Evolutionary conservation across 2,797 vertebrate species (phyloP).

Genomic region (Heterohyrax brucei): DNA sequence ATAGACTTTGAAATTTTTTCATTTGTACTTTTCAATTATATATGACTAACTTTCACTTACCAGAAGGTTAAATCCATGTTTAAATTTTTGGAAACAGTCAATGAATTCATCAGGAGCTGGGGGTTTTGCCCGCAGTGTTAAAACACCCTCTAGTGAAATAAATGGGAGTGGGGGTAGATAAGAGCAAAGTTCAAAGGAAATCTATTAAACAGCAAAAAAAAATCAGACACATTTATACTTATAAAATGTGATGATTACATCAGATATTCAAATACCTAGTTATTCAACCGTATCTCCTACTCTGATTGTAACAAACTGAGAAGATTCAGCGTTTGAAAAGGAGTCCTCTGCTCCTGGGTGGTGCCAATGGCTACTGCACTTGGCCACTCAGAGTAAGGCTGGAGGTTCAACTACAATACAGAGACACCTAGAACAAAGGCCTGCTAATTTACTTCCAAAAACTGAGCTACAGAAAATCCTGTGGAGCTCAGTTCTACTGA

Average conservation of each 20-base stretch:
- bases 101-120: conserved; percentile 96
- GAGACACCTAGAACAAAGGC: not conserved
- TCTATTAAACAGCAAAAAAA: not conserved
- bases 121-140: conserved; percentile 96
- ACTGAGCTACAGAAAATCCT: not conserved
- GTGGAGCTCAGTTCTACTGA: not conserved
- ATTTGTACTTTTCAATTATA: conserved; percentile 30
- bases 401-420: not conserved
- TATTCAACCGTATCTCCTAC: not conserved
- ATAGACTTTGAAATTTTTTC: conserved; percentile 6
- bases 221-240: not conserved
- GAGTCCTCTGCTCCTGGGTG: not conserved
- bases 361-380: no score
- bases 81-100: conserved; percentile 99
- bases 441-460: not conserved
- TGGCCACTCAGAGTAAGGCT: not conserved
- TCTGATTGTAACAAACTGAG: conserved; percentile 29
- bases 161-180: not conserved
- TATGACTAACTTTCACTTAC: conserved; percentile 89
- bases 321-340: not conserved
- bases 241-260: not conserved
- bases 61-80: conserved; percentile 98
- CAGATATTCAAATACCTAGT: not conserved
- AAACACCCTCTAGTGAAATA: conserved; percentile 95
- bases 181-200: conserved; percentile 61